These are phyloP conservation scores for Notolepis coatsorum DNA, from an alignment of 2,797 vertebrate genomes.

Conservation along the genomic window DNA sequence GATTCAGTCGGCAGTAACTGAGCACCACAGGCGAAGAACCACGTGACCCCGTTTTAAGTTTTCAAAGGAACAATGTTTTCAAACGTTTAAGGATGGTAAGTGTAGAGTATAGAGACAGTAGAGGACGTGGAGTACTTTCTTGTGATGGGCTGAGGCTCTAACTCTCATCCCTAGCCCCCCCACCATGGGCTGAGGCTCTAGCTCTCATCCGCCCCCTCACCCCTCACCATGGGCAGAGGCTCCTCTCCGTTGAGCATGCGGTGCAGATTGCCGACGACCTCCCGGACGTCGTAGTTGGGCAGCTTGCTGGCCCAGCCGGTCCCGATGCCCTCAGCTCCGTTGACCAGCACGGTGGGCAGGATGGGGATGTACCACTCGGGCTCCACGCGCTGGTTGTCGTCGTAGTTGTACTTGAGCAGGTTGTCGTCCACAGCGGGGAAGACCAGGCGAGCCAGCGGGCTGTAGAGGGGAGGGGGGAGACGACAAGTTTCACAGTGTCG, in stretches of 20 bases:
- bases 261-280: slow-evolving; percentile 91
- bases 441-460: slow-evolving; percentile 88
- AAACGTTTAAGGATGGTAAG: too few species aligned
- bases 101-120: too few species aligned
- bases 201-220: neutral
- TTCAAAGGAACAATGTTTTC: too few species aligned
- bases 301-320: slow-evolving; percentile 97
- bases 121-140: too few species aligned
- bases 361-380: slow-evolving; percentile 99
- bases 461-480: slow-evolving; percentile 45
- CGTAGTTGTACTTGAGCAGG: slow-evolving; percentile 90
- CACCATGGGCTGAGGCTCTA: too few species aligned
- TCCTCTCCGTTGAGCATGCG: slow-evolving; percentile 92
- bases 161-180: too few species aligned
- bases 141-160: too few species aligned
- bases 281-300: slow-evolving; percentile 91
- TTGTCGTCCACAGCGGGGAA: slow-evolving; percentile 92
- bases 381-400: slow-evolving; percentile 96
- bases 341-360: slow-evolving; percentile 92
- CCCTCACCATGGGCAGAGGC: slow-evolving; percentile 90
- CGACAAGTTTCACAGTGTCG: neutral
- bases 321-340: slow-evolving; percentile 95
- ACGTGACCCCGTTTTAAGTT: too few species aligned
- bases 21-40: too few species aligned
- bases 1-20: too few species aligned